Conservation (phyloP, 2,888 invertebrate species). For the Alcis repandata region DNA sequence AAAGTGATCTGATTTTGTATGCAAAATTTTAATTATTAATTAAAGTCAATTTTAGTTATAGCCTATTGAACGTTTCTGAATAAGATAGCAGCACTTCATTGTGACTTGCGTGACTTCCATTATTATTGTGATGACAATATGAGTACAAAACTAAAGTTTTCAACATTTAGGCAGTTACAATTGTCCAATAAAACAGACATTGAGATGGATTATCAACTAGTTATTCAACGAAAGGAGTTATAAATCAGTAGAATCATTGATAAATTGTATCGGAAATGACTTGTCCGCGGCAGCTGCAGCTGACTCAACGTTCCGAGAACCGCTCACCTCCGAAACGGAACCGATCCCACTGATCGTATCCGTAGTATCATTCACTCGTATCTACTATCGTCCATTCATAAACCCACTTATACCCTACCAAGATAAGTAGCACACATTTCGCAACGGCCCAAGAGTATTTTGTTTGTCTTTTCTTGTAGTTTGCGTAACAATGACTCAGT, state of each 20-base stretch:
- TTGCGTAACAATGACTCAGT: constrained; percentile 68
- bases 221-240: constrained; percentile 20
- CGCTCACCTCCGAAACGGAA: constrained; percentile 58
- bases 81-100: neutral
- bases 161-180: no score
- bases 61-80: neutral
- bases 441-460: constrained; percentile 52
- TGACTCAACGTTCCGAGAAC: constrained; percentile 66
- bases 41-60: no score
- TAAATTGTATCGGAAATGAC: constrained; percentile 68
- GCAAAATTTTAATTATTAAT: no score
- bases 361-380: constrained; percentile 56
- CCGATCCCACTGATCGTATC: constrained; percentile 56
- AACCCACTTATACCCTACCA: constrained; percentile 61
- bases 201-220: constrained; percentile 30
- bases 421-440: constrained; percentile 62
- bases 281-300: constrained; percentile 52
- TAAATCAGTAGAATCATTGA: constrained; percentile 36
- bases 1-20: no score
- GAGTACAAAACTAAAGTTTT: no score
- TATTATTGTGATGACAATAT: no score
- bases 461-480: constrained; percentile 63
- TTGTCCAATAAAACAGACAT: constrained; percentile 6
- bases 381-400: constrained; percentile 75
- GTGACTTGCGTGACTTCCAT: no score